Base-by-base conservation (phyloP, 2,888 invertebrate species). In the Candidula unifasciata region DNA sequence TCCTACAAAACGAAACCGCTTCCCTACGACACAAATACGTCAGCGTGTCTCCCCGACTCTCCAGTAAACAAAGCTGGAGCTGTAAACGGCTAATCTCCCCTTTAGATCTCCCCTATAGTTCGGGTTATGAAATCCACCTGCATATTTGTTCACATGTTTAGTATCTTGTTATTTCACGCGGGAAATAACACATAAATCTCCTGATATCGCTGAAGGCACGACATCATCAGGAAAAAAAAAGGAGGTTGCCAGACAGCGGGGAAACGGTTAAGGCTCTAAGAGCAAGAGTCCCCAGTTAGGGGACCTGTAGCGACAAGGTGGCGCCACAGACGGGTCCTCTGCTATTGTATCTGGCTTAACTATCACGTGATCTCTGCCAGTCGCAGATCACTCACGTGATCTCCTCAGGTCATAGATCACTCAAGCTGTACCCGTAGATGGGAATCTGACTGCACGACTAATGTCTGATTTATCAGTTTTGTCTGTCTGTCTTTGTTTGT, bases 11-110 rank as follows among this genome's bases (percentile, higher is more conserved):
- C n/a, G n/a, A 73, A 71, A 73, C 73, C n/a, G 10, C 44, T n/a
- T 73, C 73, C 24, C 44, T 37, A 27, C n/a, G 37, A 44, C 24
- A 44, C n/a, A 73, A 37, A 73, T 52, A 44, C 44, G 37, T n/a
- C 37, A n/a, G 52, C 44, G 44, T 44, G 73, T 73, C 24, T 73
- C 2, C 44, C 44, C 73, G n/a, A 44, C 73, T 44, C 44, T 44
- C n/a, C 44, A n/a, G 44, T 13, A 10, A 44, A 73, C 73, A 73
- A 37, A 73, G n/a, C 73, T 44, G 1, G n/a, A 24, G 73, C 44
- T 52, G n/a, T 73, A 44, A 73, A 73, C n/a, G n/a, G 73, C n/a
- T 73, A 73, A 73, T 73, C 73, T 73, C n/a, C 73, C n/a, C 52
- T 73, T 52, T n/a, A 37, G n/a, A 73, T 73, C 73, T 73, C 16